phyloP scores from a whole-genome alignment of 1,140 invertebrate genomes.

The Polyergus mexicanus region DNA sequence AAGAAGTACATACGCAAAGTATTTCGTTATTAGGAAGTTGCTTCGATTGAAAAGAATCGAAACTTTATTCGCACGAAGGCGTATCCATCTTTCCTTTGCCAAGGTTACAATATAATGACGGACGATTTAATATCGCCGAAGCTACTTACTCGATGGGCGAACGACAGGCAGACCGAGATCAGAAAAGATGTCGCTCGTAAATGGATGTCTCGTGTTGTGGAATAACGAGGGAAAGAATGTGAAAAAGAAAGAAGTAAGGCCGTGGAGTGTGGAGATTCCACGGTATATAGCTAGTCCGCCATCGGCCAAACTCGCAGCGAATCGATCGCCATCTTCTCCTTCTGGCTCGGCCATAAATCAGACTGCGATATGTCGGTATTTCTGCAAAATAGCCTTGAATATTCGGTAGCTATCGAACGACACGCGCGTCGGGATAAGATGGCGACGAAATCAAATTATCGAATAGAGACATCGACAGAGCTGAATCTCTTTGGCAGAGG shows the following conservation, averaged over 20 bases:
- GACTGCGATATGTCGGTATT: conserved; percentile 65
- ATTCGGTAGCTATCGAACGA: conserved; percentile 48
- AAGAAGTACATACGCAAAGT: not conserved
- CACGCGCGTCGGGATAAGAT: not conserved
- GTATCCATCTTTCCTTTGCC: not conserved
- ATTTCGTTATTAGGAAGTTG: not conserved
- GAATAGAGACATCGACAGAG: conserved; percentile 1
- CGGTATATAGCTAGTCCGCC: conserved; percentile 41
- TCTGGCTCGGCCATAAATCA: conserved; percentile 71
- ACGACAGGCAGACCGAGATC: conserved; percentile 20
- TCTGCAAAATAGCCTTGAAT: conserved; percentile 72
- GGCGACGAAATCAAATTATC: not conserved
- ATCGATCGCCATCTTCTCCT: conserved; percentile 64
- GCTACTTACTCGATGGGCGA: not conserved
- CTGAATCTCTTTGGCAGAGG: conserved; percentile 7
- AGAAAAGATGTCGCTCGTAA: conserved; percentile 43
- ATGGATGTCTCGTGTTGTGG: conserved; percentile 62
- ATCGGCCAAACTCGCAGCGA: conserved; percentile 51
- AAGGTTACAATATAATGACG: conserved; percentile 28
- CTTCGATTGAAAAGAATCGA: not conserved
- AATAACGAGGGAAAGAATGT: conserved; percentile 64
- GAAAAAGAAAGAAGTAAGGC: conserved; percentile 42
- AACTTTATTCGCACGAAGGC: not conserved
- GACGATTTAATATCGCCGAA: conserved; percentile 41
- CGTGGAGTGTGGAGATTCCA: conserved; percentile 52